Conservation (phyloP, 2,113 vertebrate genomes). For the Coregonus clupeaformis region DNA sequence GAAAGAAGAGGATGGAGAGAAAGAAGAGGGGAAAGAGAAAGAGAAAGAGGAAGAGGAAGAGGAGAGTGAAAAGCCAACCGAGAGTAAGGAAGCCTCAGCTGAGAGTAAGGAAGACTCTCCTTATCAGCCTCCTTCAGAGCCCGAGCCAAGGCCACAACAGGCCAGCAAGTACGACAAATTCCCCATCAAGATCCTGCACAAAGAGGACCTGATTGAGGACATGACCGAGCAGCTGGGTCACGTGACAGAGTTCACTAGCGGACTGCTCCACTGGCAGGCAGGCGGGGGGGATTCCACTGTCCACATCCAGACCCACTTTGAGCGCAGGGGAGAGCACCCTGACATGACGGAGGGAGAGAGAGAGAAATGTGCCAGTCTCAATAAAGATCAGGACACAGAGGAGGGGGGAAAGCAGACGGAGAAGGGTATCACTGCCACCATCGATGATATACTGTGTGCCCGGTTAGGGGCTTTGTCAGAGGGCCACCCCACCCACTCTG, state of each 20-base stretch:
- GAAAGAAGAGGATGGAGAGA: constrained; percentile 55
- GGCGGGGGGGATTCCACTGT: constrained; percentile 96
- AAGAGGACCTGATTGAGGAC: constrained; percentile 84
- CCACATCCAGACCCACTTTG: constrained; percentile 95
- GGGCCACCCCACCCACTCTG: constrained; percentile 78
- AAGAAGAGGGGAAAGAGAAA: constrained; percentile 50
- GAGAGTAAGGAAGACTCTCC: constrained; percentile 39
- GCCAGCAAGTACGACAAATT: constrained; percentile 93
- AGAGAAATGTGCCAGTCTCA: constrained; percentile 18
- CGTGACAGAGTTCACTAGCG: constrained; percentile 83
- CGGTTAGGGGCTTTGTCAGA: constrained; percentile 82
- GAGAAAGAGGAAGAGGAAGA: constrained; percentile 48
- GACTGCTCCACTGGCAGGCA: constrained; percentile 94
- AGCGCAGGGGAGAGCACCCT: constrained; percentile 77
- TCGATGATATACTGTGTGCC: constrained; percentile 88
- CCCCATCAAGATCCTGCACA: constrained; percentile 87
- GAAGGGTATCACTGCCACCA: constrained; percentile 84
- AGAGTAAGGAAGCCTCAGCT: constrained; percentile 33
- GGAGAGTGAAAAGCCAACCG: constrained; percentile 28
- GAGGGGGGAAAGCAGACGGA: constrained; percentile 59
- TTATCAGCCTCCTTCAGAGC: constrained; percentile 56
- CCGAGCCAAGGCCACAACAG: constrained; percentile 81
- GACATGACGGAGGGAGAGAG: constrained; percentile 67
- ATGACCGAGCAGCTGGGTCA: constrained; percentile 80
- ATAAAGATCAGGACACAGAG: constrained; percentile 44